Evolutionary conservation across 2,113 vertebrate genomes (phyloP).

Genomic region (Bostrychus sinensis): DNA sequence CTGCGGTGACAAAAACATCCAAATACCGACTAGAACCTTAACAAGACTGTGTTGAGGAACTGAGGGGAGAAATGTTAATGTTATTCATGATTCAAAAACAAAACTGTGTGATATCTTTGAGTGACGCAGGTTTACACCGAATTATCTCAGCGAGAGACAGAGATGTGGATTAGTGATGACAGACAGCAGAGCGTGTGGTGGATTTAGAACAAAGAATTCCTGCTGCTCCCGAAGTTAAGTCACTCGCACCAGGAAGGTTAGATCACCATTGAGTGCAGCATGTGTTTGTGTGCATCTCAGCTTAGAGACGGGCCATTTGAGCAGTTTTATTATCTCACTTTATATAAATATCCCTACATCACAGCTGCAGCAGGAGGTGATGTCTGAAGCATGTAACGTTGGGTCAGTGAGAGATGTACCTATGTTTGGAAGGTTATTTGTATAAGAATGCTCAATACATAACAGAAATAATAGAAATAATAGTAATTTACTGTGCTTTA

Average conservation of each 20-base stretch:
- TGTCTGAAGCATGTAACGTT: not conserved
- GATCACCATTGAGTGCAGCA: conserved; percentile 36
- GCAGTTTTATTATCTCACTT: conserved; percentile 43
- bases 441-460: no score
- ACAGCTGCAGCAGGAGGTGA: conserved; percentile 35
- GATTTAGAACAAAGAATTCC: conserved; percentile 65
- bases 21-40: no score
- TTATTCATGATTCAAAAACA: conserved; percentile 19
- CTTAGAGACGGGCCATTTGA: conserved; percentile 43
- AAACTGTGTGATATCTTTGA: conserved; percentile 15
- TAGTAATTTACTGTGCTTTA: no score
- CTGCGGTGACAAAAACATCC: no score
- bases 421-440: no score
- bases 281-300: conserved; percentile 8
- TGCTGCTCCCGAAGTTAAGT: conserved; percentile 47
- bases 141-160: conserved; percentile 39
- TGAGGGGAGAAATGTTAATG: conserved; percentile 1
- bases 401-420: not conserved
- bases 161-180: conserved; percentile 49
- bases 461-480: no score
- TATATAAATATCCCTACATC: conserved; percentile 24
- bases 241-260: conserved; percentile 46
- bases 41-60: conserved; percentile 19
- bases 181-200: conserved; percentile 59
- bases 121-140: conserved; percentile 28